Conservation (phyloP, 2,888 invertebrate genomes). For the Chelonus formosanus region DNA sequence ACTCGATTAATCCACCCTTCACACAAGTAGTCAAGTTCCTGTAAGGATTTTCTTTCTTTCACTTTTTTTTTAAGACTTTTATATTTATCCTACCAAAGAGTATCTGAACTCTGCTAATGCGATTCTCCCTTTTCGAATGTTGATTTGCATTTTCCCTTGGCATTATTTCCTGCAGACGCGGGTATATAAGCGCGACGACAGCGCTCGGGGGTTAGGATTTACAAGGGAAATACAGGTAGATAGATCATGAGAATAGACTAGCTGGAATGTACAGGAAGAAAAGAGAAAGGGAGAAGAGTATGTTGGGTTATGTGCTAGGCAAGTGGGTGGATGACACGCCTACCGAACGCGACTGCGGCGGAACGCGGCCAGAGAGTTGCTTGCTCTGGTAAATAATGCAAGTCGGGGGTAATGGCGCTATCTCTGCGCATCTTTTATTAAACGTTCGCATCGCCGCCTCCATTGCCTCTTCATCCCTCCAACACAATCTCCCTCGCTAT, state of each 20-base stretch:
- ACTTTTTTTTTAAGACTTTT: neutral
- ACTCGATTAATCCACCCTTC: slow-evolving; percentile 19
- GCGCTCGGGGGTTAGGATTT: slow-evolving; percentile 32
- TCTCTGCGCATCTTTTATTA: slow-evolving; percentile 66
- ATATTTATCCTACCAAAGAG: slow-evolving; percentile 13
- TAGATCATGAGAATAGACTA: slow-evolving; percentile 33
- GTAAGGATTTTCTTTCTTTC: neutral
- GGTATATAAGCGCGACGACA: too few relatives aligned
- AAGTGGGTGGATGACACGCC: slow-evolving; percentile 54
- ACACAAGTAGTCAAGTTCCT: too few relatives aligned
- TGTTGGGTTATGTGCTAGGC: slow-evolving; percentile 14
- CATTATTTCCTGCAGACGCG: slow-evolving; percentile 25
- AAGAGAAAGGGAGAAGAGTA: slow-evolving; percentile 28
- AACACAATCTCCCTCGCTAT: slow-evolving; percentile 38
- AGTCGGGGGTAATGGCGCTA: slow-evolving; percentile 65
- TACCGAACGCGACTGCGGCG: slow-evolving; percentile 60
- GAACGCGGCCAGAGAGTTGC: slow-evolving; percentile 58
- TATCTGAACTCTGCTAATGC: slow-evolving; percentile 29
- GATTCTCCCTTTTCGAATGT: slow-evolving; percentile 29
- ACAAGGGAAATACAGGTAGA: slow-evolving; percentile 39
- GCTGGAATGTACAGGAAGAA: slow-evolving; percentile 14
- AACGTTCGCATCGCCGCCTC: slow-evolving; percentile 60
- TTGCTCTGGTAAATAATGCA: slow-evolving; percentile 64
- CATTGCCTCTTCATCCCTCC: slow-evolving; percentile 32
- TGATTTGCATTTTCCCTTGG: slow-evolving; percentile 33